These are phyloP conservation scores for Platycheirus rosarum DNA, from an alignment of 2,888 invertebrate genomes.

Conservation along the genomic window DNA sequence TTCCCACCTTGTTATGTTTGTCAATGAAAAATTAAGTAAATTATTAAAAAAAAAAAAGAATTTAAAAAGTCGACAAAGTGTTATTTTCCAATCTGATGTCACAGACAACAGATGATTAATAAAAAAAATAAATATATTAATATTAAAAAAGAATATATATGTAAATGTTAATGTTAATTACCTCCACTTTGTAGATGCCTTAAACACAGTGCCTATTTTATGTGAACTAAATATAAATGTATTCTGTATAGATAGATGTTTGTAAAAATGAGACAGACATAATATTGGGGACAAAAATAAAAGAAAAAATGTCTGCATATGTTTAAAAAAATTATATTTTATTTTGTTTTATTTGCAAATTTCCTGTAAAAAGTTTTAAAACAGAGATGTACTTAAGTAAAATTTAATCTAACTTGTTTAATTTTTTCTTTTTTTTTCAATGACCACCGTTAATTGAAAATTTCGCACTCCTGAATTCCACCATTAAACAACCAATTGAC, in stretches of 20 bases:
- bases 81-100: conserved; percentile 50
- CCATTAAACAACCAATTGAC: no score
- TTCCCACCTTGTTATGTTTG: conserved; percentile 29
- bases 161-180: conserved; percentile 74
- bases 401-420: no score
- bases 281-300: conserved; percentile 21
- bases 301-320: conserved; percentile 5
- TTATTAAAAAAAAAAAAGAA: conserved; percentile 72
- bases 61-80: conserved; percentile 56
- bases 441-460: no score
- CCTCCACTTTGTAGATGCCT: conserved; percentile 91
- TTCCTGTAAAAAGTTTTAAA: no score
- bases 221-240: conserved; percentile 75
- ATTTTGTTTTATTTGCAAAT: no score
- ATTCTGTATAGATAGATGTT: conserved; percentile 44
- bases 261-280: conserved; percentile 51
- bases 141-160: conserved; percentile 51
- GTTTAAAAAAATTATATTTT: no score
- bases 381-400: no score
- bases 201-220: conserved; percentile 90
- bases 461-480: no score
- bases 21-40: conserved; percentile 58
- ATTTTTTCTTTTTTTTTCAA: no score
- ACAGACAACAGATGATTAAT: conserved; percentile 11
- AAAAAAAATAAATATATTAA: conserved; percentile 42